Base-by-base conservation (phyloP, 2,797 vertebrate species). In the Esox lucius region DNA sequence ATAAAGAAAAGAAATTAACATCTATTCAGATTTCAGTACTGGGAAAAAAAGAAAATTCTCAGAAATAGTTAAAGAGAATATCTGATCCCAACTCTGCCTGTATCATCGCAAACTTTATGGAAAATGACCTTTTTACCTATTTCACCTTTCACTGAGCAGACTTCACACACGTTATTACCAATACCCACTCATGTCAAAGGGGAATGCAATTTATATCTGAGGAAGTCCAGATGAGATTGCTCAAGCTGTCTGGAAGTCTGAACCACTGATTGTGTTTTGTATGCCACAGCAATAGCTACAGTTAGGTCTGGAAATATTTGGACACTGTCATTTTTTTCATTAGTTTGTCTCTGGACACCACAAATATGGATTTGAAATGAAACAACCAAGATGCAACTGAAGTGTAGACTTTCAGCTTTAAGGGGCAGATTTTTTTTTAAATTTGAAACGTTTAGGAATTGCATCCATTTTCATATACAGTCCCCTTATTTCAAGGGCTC, bases 231-330 rank as follows among this genome's bases (percentile, higher is more conserved):
- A 22, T 39, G 61, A 66, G 24, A 19, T 71, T 69, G 48, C 35
- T 19, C 24, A 68, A 22, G n/a, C 48, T 6, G 72, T 65, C 73
- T 84, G 87, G 86, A 90, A 80, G 87, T 89, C 71, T 87, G 80
- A 80, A 68, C 87, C 80, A 86, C 1, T 87, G 81, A 59, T 59
- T 77, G 67, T 70, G 73, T 82, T 64, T 81, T 77, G 66, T 73
- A 42, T 62, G 73, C 33, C 64, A 59, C 9, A 59, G n/a, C 28
- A 49, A 24, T 19, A 33, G 31, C 70, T n/a, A n/a, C n/a, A n/a
- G n/a, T n/a, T n/a, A n/a, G n/a, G n/a, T n/a, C n/a, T n/a, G n/a
- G n/a, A n/a, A n/a, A n/a, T n/a, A n/a, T n/a, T n/a, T n/a, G n/a
- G n/a, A n/a, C n/a, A n/a, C n/a, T n/a, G n/a, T n/a, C n/a, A n/a